A percentile compares a stretch with the other conserved stretches of the same genome.
Evolutionary conservation across 2,113 vertebrate genomes (phyloP).

Genomic region (Furnarius figulus): DNA sequence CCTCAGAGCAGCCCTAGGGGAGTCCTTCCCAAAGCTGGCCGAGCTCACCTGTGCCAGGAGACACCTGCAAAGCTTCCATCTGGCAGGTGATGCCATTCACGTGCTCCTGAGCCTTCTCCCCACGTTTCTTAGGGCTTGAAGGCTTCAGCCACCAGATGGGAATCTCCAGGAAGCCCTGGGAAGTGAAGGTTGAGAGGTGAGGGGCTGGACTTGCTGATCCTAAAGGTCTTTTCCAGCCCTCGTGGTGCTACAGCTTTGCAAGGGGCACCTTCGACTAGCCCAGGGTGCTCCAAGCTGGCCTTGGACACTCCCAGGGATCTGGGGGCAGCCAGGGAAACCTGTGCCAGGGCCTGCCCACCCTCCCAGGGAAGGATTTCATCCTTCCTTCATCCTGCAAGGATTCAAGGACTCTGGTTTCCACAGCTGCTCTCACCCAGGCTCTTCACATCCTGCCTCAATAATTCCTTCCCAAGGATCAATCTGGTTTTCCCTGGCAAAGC

Average conservation of each 20-base stretch:
- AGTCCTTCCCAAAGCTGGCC: background rate
- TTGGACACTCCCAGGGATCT: background rate
- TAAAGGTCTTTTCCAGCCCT: background rate
- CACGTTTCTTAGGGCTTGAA: background rate
- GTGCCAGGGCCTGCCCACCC: background rate
- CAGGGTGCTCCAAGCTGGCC: background rate
- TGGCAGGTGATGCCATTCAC: slow-evolving; percentile 43
- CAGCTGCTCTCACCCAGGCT: too few species aligned
- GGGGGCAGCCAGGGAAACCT: background rate
- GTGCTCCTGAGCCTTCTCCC: background rate
- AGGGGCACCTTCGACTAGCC: background rate
- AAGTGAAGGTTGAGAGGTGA: background rate
- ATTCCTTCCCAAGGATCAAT: too few species aligned
- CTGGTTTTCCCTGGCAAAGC: background rate
- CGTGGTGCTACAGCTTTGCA: background rate
- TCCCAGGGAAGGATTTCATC: background rate
- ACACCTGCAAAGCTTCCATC: slow-evolving; percentile 32
- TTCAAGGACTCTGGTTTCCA: too few species aligned
- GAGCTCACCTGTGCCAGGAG: slow-evolving; percentile 60
- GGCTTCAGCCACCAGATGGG: slow-evolving; percentile 81
- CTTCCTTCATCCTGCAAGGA: too few species aligned
- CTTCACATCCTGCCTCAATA: background rate
- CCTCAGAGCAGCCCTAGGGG: too few species aligned
- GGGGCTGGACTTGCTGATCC: rapidly evolving
- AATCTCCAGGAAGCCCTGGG: slow-evolving; percentile 87